A percentile compares a stretch with the other conserved stretches of the same genome.
Conservation (phyloP, 2,888 invertebrate species). For the Margaritifera margaritifera region DNA sequence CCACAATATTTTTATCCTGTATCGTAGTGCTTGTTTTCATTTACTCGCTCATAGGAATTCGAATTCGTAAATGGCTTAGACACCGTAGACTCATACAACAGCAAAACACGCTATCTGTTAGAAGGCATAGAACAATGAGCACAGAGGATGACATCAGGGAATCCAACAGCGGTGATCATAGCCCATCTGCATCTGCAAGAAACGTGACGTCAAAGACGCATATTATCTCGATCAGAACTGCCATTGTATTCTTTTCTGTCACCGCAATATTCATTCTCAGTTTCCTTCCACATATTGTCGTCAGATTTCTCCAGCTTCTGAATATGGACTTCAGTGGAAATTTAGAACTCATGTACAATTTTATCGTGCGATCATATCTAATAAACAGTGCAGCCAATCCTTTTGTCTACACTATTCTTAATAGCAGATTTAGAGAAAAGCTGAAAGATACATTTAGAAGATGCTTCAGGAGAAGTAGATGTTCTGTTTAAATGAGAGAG, state of each 20-base stretch:
- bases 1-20: slow-evolving; percentile 26
- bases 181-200: too few relatives aligned
- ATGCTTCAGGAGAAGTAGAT: too few relatives aligned
- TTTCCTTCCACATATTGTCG: slow-evolving; percentile 45
- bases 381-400: slow-evolving; percentile 48
- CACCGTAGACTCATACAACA: too few relatives aligned
- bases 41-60: slow-evolving; percentile 27
- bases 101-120: too few relatives aligned
- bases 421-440: slow-evolving; percentile 45
- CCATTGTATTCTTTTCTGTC: slow-evolving; percentile 44
- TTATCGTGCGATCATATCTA: slow-evolving; percentile 43
- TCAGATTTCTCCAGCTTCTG: slow-evolving; percentile 33
- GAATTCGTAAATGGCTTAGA: too few relatives aligned
- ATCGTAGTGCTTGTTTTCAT: slow-evolving; percentile 24
- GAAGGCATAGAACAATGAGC: too few relatives aligned
- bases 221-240: slow-evolving; percentile 34
- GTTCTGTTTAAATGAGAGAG: too few relatives aligned
- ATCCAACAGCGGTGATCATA: too few relatives aligned
- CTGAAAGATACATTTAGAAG: slow-evolving; percentile 23
- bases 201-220: slow-evolving; percentile 2
- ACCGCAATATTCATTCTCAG: slow-evolving; percentile 47
- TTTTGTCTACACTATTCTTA: slow-evolving; percentile 49
- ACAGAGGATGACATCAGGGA: too few relatives aligned
- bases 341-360: slow-evolving; percentile 39
- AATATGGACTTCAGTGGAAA: slow-evolving; percentile 14